A percentile compares a stretch with the other conserved stretches of the same genome.
phyloP scores from a whole-genome alignment of 2,113 vertebrate species.

The Trichechus manatus region DNA sequence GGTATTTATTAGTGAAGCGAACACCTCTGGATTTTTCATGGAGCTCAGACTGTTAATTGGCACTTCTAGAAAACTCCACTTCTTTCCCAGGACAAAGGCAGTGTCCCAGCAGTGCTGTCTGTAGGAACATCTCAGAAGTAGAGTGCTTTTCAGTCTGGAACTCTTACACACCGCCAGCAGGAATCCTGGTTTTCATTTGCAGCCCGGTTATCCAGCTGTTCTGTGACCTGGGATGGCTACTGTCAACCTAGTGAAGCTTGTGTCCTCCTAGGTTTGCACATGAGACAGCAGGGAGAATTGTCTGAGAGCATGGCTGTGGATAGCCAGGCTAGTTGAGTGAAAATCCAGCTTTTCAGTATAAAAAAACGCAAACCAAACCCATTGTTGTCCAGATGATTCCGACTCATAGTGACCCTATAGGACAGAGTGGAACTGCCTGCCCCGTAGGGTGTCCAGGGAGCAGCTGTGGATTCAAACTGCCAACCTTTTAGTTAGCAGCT shows the following conservation, averaged over 20 bases:
- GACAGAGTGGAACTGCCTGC: background rate
- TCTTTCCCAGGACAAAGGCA: conserved; percentile 17
- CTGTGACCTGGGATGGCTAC: background rate
- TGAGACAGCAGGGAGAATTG: background rate
- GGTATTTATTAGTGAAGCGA: background rate
- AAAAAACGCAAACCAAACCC: background rate
- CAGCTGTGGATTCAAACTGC: too few species aligned
- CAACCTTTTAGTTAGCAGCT: too few species aligned
- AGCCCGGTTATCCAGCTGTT: background rate
- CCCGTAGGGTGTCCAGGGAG: background rate
- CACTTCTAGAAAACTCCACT: background rate
- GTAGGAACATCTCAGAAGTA: background rate
- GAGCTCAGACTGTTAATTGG: background rate
- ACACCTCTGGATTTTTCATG: background rate
- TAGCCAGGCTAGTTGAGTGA: background rate
- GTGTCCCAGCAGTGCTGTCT: background rate
- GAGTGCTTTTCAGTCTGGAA: background rate
- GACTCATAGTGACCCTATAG: background rate
- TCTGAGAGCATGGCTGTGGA: background rate
- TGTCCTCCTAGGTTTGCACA: background rate
- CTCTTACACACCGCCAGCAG: background rate
- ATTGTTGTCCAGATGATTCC: background rate
- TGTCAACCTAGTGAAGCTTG: background rate
- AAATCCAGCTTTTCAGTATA: background rate
- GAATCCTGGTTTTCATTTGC: background rate